These are phyloP conservation scores for Priocnemis perturbator DNA, from an alignment of 2,888 invertebrate genomes.

Conservation along the genomic window DNA sequence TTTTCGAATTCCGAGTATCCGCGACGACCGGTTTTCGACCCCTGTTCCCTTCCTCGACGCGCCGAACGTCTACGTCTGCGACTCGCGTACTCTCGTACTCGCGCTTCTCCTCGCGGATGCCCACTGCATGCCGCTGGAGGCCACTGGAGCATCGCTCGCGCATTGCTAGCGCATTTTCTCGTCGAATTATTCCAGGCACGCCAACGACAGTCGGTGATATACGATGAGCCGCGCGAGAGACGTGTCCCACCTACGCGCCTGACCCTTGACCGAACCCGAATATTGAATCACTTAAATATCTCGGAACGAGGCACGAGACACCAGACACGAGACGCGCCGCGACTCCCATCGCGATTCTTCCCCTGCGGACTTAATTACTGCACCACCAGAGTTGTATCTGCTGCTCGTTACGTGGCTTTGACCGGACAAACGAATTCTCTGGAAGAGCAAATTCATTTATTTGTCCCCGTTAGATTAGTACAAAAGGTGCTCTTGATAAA, in stretches of 20 bases:
- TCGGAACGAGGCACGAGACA: slow-evolving; percentile 52
- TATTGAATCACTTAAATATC: slow-evolving; percentile 66
- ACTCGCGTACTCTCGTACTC: neutral
- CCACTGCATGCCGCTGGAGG: slow-evolving; percentile 6
- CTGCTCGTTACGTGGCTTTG: no score
- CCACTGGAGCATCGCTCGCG: slow-evolving; percentile 15
- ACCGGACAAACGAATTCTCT: no score
- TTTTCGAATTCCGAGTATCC: slow-evolving; percentile 44
- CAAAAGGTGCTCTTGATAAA: no score
- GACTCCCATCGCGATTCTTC: neutral
- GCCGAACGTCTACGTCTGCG: slow-evolving; percentile 1
- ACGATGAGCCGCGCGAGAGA: slow-evolving; percentile 55
- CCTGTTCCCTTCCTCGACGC: slow-evolving; percentile 6
- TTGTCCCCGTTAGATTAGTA: no score
- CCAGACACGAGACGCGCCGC: slow-evolving; percentile 39
- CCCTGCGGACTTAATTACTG: no score
- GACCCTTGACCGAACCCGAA: slow-evolving; percentile 62
- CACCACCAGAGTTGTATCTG: no score
- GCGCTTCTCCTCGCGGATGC: slow-evolving; percentile 11
- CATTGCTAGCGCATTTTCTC: slow-evolving; percentile 48
- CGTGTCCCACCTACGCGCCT: slow-evolving; percentile 61
- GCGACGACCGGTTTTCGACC: slow-evolving; percentile 29
- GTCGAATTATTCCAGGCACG: slow-evolving; percentile 60
- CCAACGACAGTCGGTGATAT: slow-evolving; percentile 60
- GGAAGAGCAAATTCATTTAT: no score